A percentile compares a stretch with the other conserved stretches of the same genome.
phyloP scores from a whole-genome alignment of 1,140 invertebrate species.

The Mercenaria mercenaria region DNA sequence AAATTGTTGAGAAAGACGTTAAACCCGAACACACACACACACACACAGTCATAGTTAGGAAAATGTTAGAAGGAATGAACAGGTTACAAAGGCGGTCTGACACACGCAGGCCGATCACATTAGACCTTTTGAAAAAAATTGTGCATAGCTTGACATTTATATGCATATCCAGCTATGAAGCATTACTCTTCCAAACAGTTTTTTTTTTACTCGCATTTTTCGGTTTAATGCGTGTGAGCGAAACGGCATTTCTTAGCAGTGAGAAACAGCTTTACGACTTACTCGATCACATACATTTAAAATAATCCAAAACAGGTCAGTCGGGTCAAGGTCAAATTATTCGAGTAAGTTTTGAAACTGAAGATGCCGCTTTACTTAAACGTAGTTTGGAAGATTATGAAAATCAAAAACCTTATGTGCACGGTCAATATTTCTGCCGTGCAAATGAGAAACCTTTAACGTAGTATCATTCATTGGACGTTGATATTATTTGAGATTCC shows the following conservation, averaged over 20 bases:
- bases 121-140: background rate
- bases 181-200: background rate
- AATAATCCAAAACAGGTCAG: background rate
- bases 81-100: background rate
- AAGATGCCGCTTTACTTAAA: background rate
- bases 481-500: no score
- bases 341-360: background rate
- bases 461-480: no score
- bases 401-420: background rate
- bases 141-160: background rate
- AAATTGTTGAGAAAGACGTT: no score
- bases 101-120: background rate
- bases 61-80: constrained; percentile 3
- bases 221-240: background rate
- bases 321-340: background rate
- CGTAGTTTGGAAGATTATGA: background rate
- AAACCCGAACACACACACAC: no score
- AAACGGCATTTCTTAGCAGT: background rate
- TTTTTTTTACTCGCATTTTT: background rate
- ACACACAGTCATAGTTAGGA: background rate
- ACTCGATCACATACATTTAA: background rate
- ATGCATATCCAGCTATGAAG: background rate
- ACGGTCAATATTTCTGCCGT: background rate
- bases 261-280: background rate
- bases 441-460: background rate